phyloP scores from a whole-genome alignment of 2,888 invertebrate genomes.

The Lingula anatina region DNA sequence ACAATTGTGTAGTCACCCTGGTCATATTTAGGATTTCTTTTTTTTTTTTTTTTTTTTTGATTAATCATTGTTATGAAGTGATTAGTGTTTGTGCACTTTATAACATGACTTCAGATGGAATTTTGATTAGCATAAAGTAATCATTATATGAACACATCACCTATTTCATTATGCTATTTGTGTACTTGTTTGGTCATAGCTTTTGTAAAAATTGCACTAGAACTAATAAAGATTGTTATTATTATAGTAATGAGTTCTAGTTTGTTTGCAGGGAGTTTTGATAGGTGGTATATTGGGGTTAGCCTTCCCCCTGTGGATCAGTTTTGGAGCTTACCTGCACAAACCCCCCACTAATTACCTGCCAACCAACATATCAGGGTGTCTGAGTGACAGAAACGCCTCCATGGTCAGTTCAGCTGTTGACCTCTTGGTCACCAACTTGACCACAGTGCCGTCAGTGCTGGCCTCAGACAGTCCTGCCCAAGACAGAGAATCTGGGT shows the following conservation, averaged over 20 bases:
- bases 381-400: not conserved
- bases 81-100: no score
- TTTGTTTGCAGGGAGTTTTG: constrained; percentile 20
- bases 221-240: no score
- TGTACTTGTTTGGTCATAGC: no score
- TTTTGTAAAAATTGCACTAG: no score
- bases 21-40: not conserved
- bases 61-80: no score
- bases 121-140: no score
- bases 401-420: not conserved
- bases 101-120: no score
- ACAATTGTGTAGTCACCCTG: not conserved
- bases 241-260: not conserved
- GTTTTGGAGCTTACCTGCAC: constrained; percentile 25
- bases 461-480: constrained; percentile 10
- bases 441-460: constrained; percentile 7
- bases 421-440: not conserved
- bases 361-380: not conserved
- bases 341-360: not conserved
- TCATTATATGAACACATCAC: no score
- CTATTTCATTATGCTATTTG: no score
- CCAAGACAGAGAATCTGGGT: constrained; percentile 15
- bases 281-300: constrained; percentile 28
- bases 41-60: not conserved
- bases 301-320: constrained; percentile 33